Base-by-base conservation (phyloP, 2,888 invertebrate species). In the Apodemia duryi region DNA sequence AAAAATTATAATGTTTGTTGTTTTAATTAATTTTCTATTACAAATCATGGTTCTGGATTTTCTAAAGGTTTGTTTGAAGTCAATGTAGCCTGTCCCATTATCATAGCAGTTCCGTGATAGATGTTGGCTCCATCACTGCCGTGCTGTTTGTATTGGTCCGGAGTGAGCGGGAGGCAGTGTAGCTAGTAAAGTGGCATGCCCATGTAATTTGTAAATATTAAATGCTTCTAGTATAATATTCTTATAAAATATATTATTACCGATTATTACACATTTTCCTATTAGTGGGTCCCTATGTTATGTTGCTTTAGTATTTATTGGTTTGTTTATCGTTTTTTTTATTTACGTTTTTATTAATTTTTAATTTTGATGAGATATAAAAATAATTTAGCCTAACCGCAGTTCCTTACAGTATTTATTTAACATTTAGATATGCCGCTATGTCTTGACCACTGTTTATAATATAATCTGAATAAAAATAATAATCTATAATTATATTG, bases 171-270 rank as follows among this genome's bases (percentile, higher is more conserved):
- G 87, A 83, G 85, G 84, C 85, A 83, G 75, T 78, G 71, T 84
- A 85, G 84, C 82, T 83, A 82, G 85, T 78, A 79, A 81, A 78
- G 83, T 78, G 84, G 81, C 79, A 81, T 82, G 85, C 82, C 82
- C 78, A 80, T 89, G 89, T 90, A 90, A 83, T 89, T 90, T 89
- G 89, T 90, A 90, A 83, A 89, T 90, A 89, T 75, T 83, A 57
- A 57, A 57, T 77, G 88, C 89, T 88, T 87, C 77, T 89, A 90
- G 85, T 82, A 69, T 83, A 83, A 82, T 78, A 79, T 78, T 79
- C 76, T 76, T 79, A 77, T 77, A 72, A 75, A 77, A 75, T 70
- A 76, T 76, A 82, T 77, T 77, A 79, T 79, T 75, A 54, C 21
- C 54, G n/a, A 54, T 54, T 51, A 54, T 54, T 54, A 54, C 54